phyloP scores from a whole-genome alignment of 2,113 vertebrate genomes.

The Ptilorrhoa leucosticta region DNA sequence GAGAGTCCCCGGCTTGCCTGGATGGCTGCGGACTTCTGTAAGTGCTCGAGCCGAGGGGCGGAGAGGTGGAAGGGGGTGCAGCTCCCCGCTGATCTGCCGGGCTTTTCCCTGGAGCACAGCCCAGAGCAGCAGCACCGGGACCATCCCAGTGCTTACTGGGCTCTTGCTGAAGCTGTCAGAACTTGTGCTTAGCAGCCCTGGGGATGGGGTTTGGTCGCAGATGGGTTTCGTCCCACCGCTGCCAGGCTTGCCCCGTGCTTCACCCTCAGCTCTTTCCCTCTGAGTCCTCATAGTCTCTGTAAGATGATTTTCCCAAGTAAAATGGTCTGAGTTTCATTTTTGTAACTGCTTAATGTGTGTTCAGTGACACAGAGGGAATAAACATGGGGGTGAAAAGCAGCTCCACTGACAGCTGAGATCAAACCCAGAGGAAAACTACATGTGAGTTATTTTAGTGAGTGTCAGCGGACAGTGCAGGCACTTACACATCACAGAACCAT shows the following conservation, averaged over 20 bases:
- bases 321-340: not conserved
- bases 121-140: accelerated
- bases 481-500: not conserved
- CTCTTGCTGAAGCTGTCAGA: not conserved
- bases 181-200: not conserved
- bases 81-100: not conserved
- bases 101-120: not conserved
- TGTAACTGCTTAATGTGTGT: not conserved
- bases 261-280: not conserved
- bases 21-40: constrained; percentile 79
- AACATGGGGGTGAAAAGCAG: not conserved
- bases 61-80: not conserved
- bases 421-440: not conserved
- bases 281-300: not conserved
- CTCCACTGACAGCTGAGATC: not conserved
- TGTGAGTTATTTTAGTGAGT: not conserved
- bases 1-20: constrained; percentile 63
- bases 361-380: not conserved
- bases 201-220: accelerated
- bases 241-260: not conserved
- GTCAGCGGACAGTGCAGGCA: not conserved
- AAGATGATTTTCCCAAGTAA: not conserved
- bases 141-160: accelerated
- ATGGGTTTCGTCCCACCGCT: not conserved
- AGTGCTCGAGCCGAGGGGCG: constrained; percentile 47